Evolutionary conservation across 2,797 vertebrate species (phyloP).

Genomic region (Delichon dasypus): DNA sequence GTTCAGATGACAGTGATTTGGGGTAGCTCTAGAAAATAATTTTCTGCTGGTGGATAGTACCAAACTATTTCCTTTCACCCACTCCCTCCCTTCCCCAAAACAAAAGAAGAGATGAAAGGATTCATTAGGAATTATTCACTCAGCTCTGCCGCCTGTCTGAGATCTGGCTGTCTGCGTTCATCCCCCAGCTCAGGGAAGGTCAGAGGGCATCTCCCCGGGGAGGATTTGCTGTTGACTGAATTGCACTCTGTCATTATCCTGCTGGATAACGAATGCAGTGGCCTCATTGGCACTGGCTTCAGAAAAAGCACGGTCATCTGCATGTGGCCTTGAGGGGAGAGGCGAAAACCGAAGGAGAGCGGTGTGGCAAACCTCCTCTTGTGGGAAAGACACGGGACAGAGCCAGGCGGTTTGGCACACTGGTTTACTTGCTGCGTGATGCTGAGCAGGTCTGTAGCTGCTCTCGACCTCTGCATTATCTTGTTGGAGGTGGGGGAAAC

Average conservation of each 20-base stretch:
- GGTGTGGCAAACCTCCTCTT: not conserved
- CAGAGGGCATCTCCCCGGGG: constrained; percentile 66
- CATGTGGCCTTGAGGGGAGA: constrained; percentile 53
- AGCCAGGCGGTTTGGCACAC: not conserved
- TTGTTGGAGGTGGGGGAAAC: not conserved
- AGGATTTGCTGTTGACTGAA: constrained; percentile 73
- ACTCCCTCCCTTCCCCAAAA: constrained; percentile 34
- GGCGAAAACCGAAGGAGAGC: not conserved
- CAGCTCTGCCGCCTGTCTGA: constrained; percentile 62
- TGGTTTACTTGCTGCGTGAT: not conserved
- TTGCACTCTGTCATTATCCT: constrained; percentile 72
- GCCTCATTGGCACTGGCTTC: constrained; percentile 64
- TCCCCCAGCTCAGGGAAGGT: constrained; percentile 57
- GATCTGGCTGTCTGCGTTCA: constrained; percentile 60
- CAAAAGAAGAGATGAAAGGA: constrained; percentile 68
- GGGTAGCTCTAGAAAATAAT: constrained; percentile 10
- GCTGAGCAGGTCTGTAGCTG: not conserved
- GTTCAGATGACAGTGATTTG: not conserved
- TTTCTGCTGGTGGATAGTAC: constrained; percentile 50
- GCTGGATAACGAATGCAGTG: constrained; percentile 65
- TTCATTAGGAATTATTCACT: constrained; percentile 71
- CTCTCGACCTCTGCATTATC: not conserved
- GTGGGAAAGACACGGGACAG: fast-evolving
- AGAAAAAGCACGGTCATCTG: constrained; percentile 60
- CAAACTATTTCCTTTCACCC: constrained; percentile 32